Percentiles rank a stretch among this genome's conserved stretches.
phyloP scores from a whole-genome alignment of 2,888 invertebrate genomes.

The Diplolepis rosae region DNA sequence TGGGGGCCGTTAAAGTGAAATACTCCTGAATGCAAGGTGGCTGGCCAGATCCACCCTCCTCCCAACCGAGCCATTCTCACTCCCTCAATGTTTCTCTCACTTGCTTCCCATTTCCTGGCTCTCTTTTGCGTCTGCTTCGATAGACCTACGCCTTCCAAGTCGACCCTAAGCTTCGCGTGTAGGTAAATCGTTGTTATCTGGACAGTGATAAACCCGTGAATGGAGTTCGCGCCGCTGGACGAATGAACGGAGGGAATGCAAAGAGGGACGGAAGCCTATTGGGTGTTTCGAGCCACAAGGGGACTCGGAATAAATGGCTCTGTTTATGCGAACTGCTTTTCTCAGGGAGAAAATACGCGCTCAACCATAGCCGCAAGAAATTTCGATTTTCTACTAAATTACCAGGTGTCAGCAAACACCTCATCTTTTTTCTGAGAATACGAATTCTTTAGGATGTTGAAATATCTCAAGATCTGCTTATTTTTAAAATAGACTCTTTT shows the following conservation, averaged over 20 bases:
- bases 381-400: conserved; percentile 10
- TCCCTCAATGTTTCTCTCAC: conserved; percentile 39
- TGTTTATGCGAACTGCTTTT: conserved; percentile 59
- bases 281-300: conserved; percentile 42
- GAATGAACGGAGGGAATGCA: conserved; percentile 49
- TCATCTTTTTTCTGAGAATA: background rate
- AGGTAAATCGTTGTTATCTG: conserved; percentile 75
- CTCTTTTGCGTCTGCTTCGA: conserved; percentile 33
- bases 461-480: background rate
- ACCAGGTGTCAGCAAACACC: background rate
- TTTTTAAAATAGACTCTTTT: no score
- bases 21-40: conserved; percentile 74
- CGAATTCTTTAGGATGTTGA: background rate
- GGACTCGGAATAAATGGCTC: conserved; percentile 58
- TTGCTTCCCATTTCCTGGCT: conserved; percentile 43
- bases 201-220: conserved; percentile 74
- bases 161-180: conserved; percentile 56
- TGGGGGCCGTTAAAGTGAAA: conserved; percentile 74
- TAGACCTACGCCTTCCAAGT: conserved; percentile 40
- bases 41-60: conserved; percentile 55
- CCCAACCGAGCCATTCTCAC: conserved; percentile 32
- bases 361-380: background rate
- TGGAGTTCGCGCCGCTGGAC: conserved; percentile 64
- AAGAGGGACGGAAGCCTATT: conserved; percentile 49
- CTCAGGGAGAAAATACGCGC: conserved; percentile 23